Base-by-base conservation (phyloP, 1,140 invertebrate genomes). In the Lepidurus couesii region DNA sequence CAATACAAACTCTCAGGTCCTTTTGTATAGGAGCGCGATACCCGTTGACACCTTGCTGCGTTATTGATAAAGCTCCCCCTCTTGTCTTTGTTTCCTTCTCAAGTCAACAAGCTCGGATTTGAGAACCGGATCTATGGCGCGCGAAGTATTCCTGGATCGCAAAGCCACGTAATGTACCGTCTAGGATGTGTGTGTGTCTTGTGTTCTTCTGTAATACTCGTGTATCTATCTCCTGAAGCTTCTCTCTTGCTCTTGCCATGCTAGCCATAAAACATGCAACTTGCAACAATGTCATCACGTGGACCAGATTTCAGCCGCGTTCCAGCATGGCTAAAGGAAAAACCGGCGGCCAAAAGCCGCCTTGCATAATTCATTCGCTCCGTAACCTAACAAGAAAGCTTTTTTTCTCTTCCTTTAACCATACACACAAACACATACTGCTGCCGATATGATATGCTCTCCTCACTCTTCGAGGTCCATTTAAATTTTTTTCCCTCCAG, bases 381-480 rank as follows among this genome's bases (percentile, higher is more conserved):
- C 53, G 53, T 65, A 65, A n/a, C 53, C 53, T 65, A 65, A 65
- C 53, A 65, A 65, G 53, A 65, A 65, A 65, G 53, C 53, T 65
- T 65, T 65, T 65, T 21, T 65, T 21, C n/a, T 65, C 21, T 65
- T 21, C 5, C 7, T 65, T 21, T 21, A 21, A n/a, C 53, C 34
- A 34, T 2, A 34, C 34, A 34, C 34, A 34, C 34, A 34, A 3
- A 34, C 34, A 34, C 34, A 34, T 34, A 34, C 34, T 34, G 5
- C 53, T 3, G 53, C 53, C 53, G 53, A 65, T 65, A 65, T 65
- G 6, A 65, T 65, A 65, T 65, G 53, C 21, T 65, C 53, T 65
- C 53, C 53, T 21, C 53, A 65, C 53, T 65, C 21, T 65, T 16
- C 53, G 34, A 34, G 34, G 34, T 34, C 34, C 34, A 65, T 21